phyloP scores from a whole-genome alignment of 1,140 invertebrate species.

The Thrips palmi region DNA sequence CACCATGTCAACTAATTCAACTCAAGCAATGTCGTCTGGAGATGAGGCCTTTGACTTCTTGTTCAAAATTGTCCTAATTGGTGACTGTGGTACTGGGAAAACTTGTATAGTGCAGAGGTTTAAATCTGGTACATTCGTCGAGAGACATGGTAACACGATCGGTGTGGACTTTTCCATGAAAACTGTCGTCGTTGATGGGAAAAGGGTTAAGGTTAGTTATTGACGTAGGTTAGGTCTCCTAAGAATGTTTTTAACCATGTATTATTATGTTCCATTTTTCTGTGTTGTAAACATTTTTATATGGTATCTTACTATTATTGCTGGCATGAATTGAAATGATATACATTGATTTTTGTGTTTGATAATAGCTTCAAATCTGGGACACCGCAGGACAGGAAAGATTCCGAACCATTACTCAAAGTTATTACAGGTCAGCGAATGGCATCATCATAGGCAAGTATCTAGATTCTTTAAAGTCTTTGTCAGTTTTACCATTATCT shows the following conservation, averaged over 20 bases:
- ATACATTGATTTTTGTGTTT: constrained; percentile 14
- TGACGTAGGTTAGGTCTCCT: constrained; percentile 1
- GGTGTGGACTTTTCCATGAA: constrained; percentile 97
- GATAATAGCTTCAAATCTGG: constrained; percentile 73
- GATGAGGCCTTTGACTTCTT: constrained; percentile 62
- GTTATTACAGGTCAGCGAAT: constrained; percentile 84
- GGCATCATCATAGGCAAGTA: constrained; percentile 68
- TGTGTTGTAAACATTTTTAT: constrained; percentile 6
- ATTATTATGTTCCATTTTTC: constrained; percentile 2
- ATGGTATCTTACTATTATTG: constrained; percentile 6
- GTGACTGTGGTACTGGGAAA: constrained; percentile 69
- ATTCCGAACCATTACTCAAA: constrained; percentile 83
- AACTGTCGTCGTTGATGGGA: constrained; percentile 77
- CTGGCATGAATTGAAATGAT: constrained; percentile 1
- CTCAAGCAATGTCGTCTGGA: constrained; percentile 25
- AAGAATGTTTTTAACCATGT: constrained; percentile 7
- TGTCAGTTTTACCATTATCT: too few species aligned
- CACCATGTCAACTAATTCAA: too few species aligned
- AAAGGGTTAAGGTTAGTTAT: constrained; percentile 68
- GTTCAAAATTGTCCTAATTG: constrained; percentile 69
- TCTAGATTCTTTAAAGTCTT: constrained; percentile 13
- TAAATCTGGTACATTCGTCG: constrained; percentile 82
- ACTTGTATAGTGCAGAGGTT: constrained; percentile 81
- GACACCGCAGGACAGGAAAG: constrained; percentile 86
- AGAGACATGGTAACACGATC: constrained; percentile 84